Conservation (phyloP, 2,797 vertebrate genomes). For the Acipenser transmontanus region DNA sequence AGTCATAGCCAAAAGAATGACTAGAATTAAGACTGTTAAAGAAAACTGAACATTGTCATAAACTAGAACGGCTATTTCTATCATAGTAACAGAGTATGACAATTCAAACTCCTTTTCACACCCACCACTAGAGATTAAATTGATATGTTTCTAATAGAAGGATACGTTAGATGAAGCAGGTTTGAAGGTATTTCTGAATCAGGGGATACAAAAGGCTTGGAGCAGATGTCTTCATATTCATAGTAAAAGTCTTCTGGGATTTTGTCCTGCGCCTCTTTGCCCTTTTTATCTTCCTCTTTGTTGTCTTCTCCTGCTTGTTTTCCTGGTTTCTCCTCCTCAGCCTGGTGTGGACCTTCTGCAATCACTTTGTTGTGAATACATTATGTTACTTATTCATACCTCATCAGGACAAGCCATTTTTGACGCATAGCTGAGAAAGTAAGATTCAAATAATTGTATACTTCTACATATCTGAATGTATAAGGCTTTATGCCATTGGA, state of each 20-base stretch:
- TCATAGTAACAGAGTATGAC: neutral
- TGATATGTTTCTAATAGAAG: conserved; percentile 26
- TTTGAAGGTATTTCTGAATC: conserved; percentile 63
- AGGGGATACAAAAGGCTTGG: conserved; percentile 57
- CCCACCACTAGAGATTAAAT: neutral
- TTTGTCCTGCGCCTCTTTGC: conserved; percentile 33
- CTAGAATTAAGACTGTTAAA: conserved; percentile 60
- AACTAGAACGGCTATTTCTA: neutral
- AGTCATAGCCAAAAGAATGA: conserved; percentile 89
- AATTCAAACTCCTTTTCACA: neutral
- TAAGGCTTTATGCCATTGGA: too few relatives aligned
- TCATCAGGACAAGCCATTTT: too few relatives aligned
- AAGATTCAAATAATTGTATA: too few relatives aligned
- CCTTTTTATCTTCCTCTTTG: conserved; percentile 22
- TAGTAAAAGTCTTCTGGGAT: conserved; percentile 63
- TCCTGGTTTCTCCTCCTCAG: neutral
- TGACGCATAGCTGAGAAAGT: too few relatives aligned
- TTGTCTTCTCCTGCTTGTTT: conserved; percentile 13
- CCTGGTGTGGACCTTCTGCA: too few relatives aligned
- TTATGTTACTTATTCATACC: too few relatives aligned
- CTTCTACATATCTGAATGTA: too few relatives aligned
- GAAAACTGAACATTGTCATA: neutral
- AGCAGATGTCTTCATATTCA: conserved; percentile 58
- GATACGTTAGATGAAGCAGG: conserved; percentile 83
- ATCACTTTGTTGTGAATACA: too few relatives aligned